Evolutionary conservation across 2,888 invertebrate species (phyloP), one percentile per base, ranked within the genome.

Genomic region (Neoscelio sp.): DNA sequence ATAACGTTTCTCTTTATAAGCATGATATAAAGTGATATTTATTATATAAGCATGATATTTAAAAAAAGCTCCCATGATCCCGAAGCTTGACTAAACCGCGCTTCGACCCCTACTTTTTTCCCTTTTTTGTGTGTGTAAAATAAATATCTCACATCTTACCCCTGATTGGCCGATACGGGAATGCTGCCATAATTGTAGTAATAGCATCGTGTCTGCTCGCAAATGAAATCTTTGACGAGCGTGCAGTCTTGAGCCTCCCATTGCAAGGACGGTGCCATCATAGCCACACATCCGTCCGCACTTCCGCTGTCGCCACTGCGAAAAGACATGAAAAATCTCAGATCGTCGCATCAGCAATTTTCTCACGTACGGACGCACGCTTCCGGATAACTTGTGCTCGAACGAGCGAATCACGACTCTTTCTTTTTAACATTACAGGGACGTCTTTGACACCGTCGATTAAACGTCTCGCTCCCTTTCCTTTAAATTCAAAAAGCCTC

Each of bases 141-240:
- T 86, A 87, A 85, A 84, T 82, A 86, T 88, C 94, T 94, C 95
- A 95, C 95, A 95, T 95, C 96, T 96, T 96, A 96, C 96, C 96
- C 96, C 96, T 96, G 96, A 93, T 95, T 94, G 87, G 96, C 95
- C 91, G 96, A 95, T 89, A 96, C 96, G 91, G 96, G 96, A 92
- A 96, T 96, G 91, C 96, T 96, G 91, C 96, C 96, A 91, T 96
- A 96, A 92, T 96, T 96, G 93, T 96, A 96, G 92, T 96, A 96
- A 91, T 96, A 96, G 92, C 96, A 96, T 89, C 96, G 94, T 80
- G 96, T 96, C 92, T 96, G 96, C 92, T 96, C 96, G 92, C 96
- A 96, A 89, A 96, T 96, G 91, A 96, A 96, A 91, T 96, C 96
- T 92, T 96, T 96, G 86, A 95, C 93, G 87, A 94, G 93, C 80